phyloP scores from a whole-genome alignment of 2,888 invertebrate genomes.

The Tetranychus truncatus region DNA sequence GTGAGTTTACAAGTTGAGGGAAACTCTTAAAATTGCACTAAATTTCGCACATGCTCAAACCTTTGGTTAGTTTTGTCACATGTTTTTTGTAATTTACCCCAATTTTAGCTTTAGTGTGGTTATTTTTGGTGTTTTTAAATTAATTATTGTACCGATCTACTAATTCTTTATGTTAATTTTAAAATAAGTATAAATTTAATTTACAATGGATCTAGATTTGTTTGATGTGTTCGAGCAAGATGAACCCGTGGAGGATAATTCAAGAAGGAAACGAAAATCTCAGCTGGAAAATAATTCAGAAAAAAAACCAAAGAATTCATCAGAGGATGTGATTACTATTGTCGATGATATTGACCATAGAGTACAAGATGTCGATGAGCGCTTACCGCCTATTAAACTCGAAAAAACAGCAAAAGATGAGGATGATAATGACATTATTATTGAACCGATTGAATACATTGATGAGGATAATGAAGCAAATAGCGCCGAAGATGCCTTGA shows the following conservation, averaged over 20 bases:
- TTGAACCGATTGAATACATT: not conserved
- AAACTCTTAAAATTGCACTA: too few relatives aligned
- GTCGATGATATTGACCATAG: not conserved
- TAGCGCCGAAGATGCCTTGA: not conserved
- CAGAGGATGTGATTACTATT: not conserved
- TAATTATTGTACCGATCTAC: too few relatives aligned
- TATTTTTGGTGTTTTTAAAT: too few relatives aligned
- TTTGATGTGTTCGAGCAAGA: not conserved
- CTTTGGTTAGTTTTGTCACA: too few relatives aligned
- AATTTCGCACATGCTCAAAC: too few relatives aligned
- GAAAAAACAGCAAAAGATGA: not conserved
- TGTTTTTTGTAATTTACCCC: too few relatives aligned
- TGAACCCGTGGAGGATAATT: not conserved
- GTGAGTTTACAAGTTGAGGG: too few relatives aligned
- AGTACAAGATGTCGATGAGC: not conserved
- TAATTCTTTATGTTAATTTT: too few relatives aligned
- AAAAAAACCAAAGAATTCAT: not conserved
- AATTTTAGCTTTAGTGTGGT: too few relatives aligned
- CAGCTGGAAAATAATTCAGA: not conserved
- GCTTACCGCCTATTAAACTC: not conserved
- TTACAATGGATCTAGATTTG: constrained; percentile 8
- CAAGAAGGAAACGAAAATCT: not conserved
- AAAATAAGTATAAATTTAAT: too few relatives aligned
- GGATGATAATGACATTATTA: not conserved
- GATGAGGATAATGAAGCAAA: not conserved